Conservation (phyloP, 2,113 vertebrate species). For the Panthera tigris region DNA sequence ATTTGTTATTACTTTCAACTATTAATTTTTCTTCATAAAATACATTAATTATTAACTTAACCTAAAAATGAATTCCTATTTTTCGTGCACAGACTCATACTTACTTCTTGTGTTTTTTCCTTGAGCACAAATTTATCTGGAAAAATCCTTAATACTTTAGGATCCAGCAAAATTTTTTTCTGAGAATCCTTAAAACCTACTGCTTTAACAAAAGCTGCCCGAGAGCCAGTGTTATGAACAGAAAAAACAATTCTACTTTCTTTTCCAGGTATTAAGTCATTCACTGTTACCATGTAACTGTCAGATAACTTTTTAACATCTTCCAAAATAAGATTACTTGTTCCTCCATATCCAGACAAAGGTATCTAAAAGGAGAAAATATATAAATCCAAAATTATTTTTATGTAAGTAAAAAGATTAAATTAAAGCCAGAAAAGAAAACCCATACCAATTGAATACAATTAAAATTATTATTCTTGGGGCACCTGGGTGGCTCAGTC, state of each 20-base stretch:
- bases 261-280: conserved; percentile 80
- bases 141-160: conserved; percentile 86
- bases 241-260: conserved; percentile 87
- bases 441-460: conserved; percentile 13
- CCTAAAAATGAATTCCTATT: conserved; percentile 1
- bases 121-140: conserved; percentile 97
- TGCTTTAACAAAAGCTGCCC: conserved; percentile 94
- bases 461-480: background rate
- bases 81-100: conserved; percentile 54
- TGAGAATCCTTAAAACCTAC: conserved; percentile 88
- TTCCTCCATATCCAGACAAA: conserved; percentile 96
- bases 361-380: conserved; percentile 88
- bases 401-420: conserved; percentile 47
- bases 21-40: background rate
- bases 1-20: background rate
- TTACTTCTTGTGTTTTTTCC: conserved; percentile 92
- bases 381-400: conserved; percentile 30
- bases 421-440: background rate
- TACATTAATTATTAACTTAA: background rate
- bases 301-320: conserved; percentile 91
- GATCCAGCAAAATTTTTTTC: conserved; percentile 84
- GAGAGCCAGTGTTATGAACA: conserved; percentile 93
- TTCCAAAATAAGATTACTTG: conserved; percentile 94
- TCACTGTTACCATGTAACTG: conserved; percentile 89
- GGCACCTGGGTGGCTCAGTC: no score